Evolutionary conservation across 2,888 invertebrate species (phyloP), one percentile per base, ranked within the genome.

Genomic region (Malthinus seriepunctatus): DNA sequence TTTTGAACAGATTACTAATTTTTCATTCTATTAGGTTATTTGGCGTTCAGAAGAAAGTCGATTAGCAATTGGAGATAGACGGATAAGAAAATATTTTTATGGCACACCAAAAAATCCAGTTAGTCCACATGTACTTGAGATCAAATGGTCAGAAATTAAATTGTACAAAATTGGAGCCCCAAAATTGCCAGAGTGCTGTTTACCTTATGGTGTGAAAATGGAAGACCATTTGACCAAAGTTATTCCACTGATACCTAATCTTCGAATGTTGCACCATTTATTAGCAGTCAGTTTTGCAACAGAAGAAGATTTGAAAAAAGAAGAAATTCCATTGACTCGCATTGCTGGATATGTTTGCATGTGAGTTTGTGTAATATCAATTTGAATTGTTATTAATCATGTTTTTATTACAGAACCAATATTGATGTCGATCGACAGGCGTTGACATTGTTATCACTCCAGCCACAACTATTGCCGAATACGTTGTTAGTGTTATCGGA

Each of bases 131-230:
- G 94, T 94, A 0, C 95, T 96, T 77, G 96, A 97, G 76, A 89
- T 97, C 1, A 93, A 94, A 76, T 95, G 91, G 84, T 81, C 86
- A 1, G 96, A 97, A 67, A 83, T 97, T 8, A 91, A 91, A 75
- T 88, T 98, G 34, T 96, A 88, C 75, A 97, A 97, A 85, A 93
- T 97, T 71, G 96, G 97, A 8, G 95, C 96, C 0, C 94, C 95
- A 0, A 87, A 91, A 0, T 81, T 98, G 55, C 97, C 98, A 0
- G 95, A 93, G 72, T 97, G 97, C 1, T 96, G 97, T 77, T 88
- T 98, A 87, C 98, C 98, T 0, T 84, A 97, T 57, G 98, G 97
- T 48, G 97, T 97, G 95, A 93, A 93, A 72, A 84, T 87, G 0
- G 92, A 92, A 74, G 97, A 97, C 78, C 94, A 93, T 75, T 83